Conservation (phyloP, 2,113 vertebrate genomes). For the Astur gentilis region DNA sequence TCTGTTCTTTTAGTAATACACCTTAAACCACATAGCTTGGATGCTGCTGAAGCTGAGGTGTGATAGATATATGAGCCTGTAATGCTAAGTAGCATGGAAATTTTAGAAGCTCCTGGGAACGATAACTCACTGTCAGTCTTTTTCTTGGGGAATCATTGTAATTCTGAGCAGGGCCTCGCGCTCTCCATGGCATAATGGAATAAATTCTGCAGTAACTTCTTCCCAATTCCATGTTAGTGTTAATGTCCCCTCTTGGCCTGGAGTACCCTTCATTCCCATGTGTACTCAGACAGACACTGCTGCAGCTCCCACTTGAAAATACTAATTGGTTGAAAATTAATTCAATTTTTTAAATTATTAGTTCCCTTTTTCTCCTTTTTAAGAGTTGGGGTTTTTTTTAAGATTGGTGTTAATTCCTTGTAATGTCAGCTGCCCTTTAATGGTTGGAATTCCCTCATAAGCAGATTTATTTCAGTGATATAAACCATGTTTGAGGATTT, state of each 20-base stretch:
- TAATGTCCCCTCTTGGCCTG: background rate
- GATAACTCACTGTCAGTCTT: background rate
- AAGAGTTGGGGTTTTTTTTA: background rate
- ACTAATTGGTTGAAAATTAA: slow-evolving; percentile 17
- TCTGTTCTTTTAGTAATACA: background rate
- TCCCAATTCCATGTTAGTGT: background rate
- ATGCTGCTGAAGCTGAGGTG: background rate
- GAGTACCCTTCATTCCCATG: slow-evolving; percentile 12
- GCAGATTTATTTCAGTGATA: background rate
- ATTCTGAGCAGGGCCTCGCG: background rate
- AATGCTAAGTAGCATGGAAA: background rate
- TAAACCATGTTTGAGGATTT: background rate
- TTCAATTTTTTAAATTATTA: background rate
- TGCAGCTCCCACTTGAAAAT: slow-evolving; percentile 9
- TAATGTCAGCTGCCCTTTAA: background rate
- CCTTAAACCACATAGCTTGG: background rate
- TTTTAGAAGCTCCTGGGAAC: background rate
- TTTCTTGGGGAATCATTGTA: background rate
- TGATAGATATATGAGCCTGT: background rate
- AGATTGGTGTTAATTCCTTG: background rate
- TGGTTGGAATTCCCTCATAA: background rate
- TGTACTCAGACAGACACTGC: slow-evolving; percentile 5
- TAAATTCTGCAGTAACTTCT: background rate
- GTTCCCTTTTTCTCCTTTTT: background rate
- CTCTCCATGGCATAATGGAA: background rate